These are phyloP conservation scores for Drosophila mimica DNA, from an alignment of 2,888 invertebrate species.

Conservation along the genomic window DNA sequence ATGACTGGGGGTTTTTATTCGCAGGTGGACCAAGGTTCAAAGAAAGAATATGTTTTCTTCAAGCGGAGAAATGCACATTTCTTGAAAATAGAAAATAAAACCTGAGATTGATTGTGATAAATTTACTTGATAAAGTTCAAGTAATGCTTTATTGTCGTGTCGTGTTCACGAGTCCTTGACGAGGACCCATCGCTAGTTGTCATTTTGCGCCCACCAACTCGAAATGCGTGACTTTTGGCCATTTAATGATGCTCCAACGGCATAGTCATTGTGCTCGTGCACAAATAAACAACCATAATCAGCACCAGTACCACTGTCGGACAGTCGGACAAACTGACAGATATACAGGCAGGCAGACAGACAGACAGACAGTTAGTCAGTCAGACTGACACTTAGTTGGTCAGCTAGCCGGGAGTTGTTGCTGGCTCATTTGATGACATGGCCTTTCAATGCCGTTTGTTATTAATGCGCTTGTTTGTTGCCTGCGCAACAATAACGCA, in stretches of 20 bases:
- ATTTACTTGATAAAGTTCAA: too few relatives aligned
- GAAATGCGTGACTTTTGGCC: constrained; percentile 80
- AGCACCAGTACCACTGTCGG: constrained; percentile 41
- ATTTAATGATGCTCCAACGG: constrained; percentile 78
- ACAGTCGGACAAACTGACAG: constrained; percentile 3
- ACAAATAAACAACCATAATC: constrained; percentile 76
- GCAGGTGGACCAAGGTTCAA: background rate
- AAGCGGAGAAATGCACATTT: too few relatives aligned
- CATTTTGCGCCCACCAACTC: constrained; percentile 51
- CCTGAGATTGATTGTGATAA: background rate
- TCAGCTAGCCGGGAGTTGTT: constrained; percentile 30
- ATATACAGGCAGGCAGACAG: background rate
- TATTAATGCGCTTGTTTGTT: constrained; percentile 76
- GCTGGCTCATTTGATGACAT: constrained; percentile 76
- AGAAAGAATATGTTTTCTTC: background rate
- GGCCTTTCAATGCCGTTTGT: constrained; percentile 74
- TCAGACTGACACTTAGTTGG: constrained; percentile 5
- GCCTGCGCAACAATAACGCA: constrained; percentile 71
- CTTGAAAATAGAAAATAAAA: background rate
- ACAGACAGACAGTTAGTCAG: background rate
- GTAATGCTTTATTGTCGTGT: background rate
- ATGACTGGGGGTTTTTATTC: too few relatives aligned
- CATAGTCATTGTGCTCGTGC: constrained; percentile 63
- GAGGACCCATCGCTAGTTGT: constrained; percentile 34
- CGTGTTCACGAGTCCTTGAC: constrained; percentile 1